Conservation (phyloP, 1,140 invertebrate species). For the Belonocnema kinseyi region DNA sequence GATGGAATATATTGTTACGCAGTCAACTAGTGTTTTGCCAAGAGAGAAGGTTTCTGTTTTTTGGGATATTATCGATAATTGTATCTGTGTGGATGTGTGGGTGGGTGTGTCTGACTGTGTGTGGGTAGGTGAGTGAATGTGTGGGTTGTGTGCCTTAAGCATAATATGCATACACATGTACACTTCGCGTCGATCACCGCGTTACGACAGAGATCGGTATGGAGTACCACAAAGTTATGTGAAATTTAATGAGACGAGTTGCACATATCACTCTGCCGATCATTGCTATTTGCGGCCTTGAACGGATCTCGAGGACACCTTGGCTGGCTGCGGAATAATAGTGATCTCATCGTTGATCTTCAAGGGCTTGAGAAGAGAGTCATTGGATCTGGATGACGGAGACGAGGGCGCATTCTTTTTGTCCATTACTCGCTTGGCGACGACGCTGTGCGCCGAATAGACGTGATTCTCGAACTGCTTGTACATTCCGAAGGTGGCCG, state of each 20-base stretch:
- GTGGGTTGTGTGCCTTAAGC: slow-evolving; percentile 59
- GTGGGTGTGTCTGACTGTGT: background rate
- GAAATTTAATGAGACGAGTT: slow-evolving; percentile 63
- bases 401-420: slow-evolving; percentile 80
- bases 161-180: slow-evolving; percentile 69
- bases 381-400: slow-evolving; percentile 77
- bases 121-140: slow-evolving; percentile 32
- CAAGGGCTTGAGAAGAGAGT: slow-evolving; percentile 86
- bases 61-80: slow-evolving; percentile 37
- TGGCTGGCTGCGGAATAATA: slow-evolving; percentile 91
- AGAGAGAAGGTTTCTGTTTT: slow-evolving; percentile 39
- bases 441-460: slow-evolving; percentile 92
- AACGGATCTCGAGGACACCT: slow-evolving; percentile 70
- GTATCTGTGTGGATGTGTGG: slow-evolving; percentile 33
- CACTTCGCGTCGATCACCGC: slow-evolving; percentile 60
- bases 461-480: slow-evolving; percentile 96
- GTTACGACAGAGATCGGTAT: slow-evolving; percentile 48
- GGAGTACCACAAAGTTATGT: slow-evolving; percentile 59
- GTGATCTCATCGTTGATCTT: slow-evolving; percentile 96
- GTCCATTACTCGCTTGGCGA: slow-evolving; percentile 87
- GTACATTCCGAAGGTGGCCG: slow-evolving; percentile 95
- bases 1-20: slow-evolving; percentile 70
- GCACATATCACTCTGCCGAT: slow-evolving; percentile 69
- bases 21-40: slow-evolving; percentile 65
- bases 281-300: slow-evolving; percentile 74